These are phyloP conservation scores for Pristiophorus japonicus DNA, from an alignment of 2,113 vertebrate species.

Conservation along the genomic window DNA sequence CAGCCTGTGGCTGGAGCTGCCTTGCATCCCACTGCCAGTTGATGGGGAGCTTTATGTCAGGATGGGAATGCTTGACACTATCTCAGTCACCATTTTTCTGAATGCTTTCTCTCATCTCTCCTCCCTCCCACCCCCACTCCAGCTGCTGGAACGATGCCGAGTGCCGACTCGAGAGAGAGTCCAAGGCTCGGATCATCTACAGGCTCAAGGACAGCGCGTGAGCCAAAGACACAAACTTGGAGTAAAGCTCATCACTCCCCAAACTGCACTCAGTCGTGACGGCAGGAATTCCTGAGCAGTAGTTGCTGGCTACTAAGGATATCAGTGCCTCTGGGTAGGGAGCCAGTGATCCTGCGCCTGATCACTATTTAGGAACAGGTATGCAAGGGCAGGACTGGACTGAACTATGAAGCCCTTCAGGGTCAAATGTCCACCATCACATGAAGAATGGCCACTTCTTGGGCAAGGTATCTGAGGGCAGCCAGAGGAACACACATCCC, in stretches of 20 bases:
- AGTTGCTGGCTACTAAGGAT: background rate
- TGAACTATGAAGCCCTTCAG: background rate
- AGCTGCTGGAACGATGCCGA: background rate
- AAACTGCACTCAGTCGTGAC: background rate
- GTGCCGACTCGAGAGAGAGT: background rate
- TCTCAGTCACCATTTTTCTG: background rate
- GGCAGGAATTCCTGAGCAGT: background rate
- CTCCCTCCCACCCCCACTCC: background rate
- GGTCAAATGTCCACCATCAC: background rate
- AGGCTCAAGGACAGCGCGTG: background rate
- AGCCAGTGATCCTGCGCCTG: background rate
- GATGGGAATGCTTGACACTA: background rate
- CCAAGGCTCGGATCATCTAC: background rate
- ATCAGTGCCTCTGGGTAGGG: background rate
- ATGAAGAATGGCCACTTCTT: background rate
- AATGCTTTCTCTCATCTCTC: background rate
- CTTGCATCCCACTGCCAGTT: background rate
- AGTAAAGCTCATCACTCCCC: background rate
- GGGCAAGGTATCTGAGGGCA: background rate
- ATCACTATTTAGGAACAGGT: background rate
- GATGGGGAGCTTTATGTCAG: background rate
- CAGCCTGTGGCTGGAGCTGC: too few species aligned
- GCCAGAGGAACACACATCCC: background rate
- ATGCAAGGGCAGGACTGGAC: background rate
- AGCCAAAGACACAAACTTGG: background rate